Evolutionary conservation across 1,140 invertebrate species (phyloP).

Genomic region (Drosophila sp.): DNA sequence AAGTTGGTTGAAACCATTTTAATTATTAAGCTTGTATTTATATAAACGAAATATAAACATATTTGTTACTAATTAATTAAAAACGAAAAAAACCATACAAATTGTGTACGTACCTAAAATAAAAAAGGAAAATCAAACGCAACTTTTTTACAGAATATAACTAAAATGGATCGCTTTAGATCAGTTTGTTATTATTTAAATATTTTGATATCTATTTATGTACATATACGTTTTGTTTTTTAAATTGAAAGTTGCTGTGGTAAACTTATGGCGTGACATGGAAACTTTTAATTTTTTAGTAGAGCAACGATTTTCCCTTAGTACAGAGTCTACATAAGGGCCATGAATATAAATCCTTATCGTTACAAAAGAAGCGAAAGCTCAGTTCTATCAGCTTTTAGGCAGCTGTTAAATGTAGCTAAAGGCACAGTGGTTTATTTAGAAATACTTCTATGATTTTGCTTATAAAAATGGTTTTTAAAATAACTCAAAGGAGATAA

Average conservation of each 20-base stretch:
- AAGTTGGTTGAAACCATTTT: slow-evolving; percentile 63
- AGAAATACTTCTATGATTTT: background rate
- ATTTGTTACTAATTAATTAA: slow-evolving; percentile 80
- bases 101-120: slow-evolving; percentile 54
- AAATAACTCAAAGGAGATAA: background rate
- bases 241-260: background rate
- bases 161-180: background rate
- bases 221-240: background rate
- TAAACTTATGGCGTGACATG: background rate
- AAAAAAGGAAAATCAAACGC: slow-evolving; percentile 2
- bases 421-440: background rate
- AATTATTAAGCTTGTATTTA: slow-evolving; percentile 77
- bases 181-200: background rate
- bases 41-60: slow-evolving; percentile 63
- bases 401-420: background rate
- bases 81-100: slow-evolving; percentile 2
- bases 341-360: background rate
- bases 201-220: background rate
- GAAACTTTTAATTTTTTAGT: background rate
- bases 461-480: background rate
- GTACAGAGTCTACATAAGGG: background rate
- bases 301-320: background rate
- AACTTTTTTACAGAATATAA: background rate
- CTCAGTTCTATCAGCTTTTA: background rate
- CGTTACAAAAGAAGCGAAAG: background rate